Evolutionary conservation across 1,140 invertebrate genomes (phyloP).

Genomic region (Euwallacea similis): DNA sequence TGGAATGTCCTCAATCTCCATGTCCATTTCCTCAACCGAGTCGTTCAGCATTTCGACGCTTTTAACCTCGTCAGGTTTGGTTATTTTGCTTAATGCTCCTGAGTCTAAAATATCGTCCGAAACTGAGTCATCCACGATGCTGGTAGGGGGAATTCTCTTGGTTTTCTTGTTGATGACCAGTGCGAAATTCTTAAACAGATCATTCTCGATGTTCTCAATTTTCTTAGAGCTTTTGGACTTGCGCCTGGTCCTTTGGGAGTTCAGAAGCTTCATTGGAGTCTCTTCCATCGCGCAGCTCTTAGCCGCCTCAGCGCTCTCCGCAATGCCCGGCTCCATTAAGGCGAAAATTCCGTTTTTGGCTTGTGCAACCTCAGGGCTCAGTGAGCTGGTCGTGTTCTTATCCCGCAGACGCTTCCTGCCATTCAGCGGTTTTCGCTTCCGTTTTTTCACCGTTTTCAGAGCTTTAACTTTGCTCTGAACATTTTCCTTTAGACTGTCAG

Average conservation of each 20-base stretch:
- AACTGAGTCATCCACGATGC: slow-evolving; percentile 33
- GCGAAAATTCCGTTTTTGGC: slow-evolving; percentile 1
- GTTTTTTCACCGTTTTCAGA: slow-evolving; percentile 4
- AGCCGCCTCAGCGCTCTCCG: not conserved
- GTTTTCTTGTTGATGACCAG: slow-evolving; percentile 43
- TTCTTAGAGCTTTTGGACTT: slow-evolving; percentile 42
- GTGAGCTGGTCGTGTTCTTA: not conserved
- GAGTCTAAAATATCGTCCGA: slow-evolving; percentile 25
- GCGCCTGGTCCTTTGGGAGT: slow-evolving; percentile 31
- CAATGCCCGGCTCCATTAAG: not conserved
- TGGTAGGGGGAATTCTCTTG: slow-evolving; percentile 34
- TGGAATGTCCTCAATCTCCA: slow-evolving; percentile 43
- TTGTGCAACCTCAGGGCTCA: not conserved
- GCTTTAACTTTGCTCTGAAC: not conserved
- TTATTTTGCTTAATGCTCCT: not conserved
- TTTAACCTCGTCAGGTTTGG: not conserved
- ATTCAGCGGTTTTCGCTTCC: not conserved
- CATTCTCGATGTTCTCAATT: slow-evolving; percentile 34
- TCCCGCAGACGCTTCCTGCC: not conserved
- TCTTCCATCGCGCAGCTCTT: not conserved
- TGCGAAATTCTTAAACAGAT: slow-evolving; percentile 40
- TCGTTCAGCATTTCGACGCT: slow-evolving; percentile 17
- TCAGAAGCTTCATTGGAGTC: not conserved
- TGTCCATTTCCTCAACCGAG: slow-evolving; percentile 44
- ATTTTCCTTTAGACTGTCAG: slow-evolving; percentile 32